These are phyloP conservation scores for Drosophila sordidapex DNA, from an alignment of 2,888 invertebrate species.

Conservation along the genomic window DNA sequence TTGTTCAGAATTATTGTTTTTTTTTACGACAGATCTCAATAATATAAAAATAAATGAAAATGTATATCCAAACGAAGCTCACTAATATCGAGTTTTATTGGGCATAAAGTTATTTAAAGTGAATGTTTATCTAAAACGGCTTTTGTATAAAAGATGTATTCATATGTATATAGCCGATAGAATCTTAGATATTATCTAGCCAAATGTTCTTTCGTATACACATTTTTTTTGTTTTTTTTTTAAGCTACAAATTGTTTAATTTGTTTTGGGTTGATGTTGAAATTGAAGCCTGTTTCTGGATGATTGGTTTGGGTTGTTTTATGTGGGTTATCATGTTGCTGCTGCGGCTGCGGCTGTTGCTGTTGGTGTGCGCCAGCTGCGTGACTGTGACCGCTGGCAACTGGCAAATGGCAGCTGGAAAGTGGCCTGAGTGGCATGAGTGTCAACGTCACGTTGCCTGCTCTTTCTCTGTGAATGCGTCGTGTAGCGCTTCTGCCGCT, in stretches of 20 bases:
- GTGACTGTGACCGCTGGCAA: constrained; percentile 60
- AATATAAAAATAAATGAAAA: background rate
- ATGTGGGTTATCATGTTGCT: constrained; percentile 65
- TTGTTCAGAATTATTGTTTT: background rate
- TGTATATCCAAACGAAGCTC: background rate
- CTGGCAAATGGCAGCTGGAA: constrained; percentile 62
- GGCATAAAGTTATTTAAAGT: background rate
- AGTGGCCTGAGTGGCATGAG: constrained; percentile 60
- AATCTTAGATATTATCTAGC: background rate
- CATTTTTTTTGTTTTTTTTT: constrained; percentile 1
- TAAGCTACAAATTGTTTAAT: constrained; percentile 70
- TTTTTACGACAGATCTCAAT: background rate
- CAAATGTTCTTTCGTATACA: background rate
- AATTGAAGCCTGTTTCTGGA: constrained; percentile 53
- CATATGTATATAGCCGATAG: constrained; percentile 3
- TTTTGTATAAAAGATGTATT: background rate
- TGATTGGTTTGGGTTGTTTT: constrained; percentile 49
- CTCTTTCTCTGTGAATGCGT: constrained; percentile 11
- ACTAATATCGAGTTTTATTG: too few species aligned
- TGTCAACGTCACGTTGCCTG: constrained; percentile 76
- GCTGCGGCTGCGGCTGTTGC: constrained; percentile 11
- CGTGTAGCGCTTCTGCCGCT: constrained; percentile 2
- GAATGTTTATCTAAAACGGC: background rate
- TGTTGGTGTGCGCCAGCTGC: constrained; percentile 57
- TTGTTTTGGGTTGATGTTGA: constrained; percentile 63